Base-by-base conservation (phyloP, 2,113 vertebrate species). In the Gymnogyps californianus region DNA sequence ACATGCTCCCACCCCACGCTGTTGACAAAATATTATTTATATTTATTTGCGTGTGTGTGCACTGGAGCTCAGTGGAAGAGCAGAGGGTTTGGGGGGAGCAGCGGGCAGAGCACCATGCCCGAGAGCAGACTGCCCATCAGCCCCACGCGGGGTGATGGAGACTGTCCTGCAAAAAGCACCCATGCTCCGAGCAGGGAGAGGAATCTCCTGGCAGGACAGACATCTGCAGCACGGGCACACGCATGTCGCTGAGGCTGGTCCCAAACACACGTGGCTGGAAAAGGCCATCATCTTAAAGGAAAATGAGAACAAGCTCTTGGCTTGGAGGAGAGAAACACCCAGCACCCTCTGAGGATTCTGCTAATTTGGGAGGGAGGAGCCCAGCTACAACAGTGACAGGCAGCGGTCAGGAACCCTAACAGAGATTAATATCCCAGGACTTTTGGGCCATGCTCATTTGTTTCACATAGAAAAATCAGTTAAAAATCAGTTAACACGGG, bases 201-300 rank as follows among this genome's bases (percentile, higher is more conserved):
- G 58, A 31, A 51, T 36, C 31, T 51, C 61, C 44, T 10, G 34
- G 34, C 13, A 36, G 61, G 74, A 83, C 75, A 14, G 26, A 65
- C 1, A 3, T 5, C 65, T 18, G 13, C 36, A 47, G 42, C 52
- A 22, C 4, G 1, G 46, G 25, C 19, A 16, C 0, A 2, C 1
- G 7, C 51, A 28, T 6, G 1, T 18, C 2, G 20, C 87, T 38
- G 80, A 19, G 4, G 59, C 34, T 11, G 18, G 7, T 25, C 40
- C 47, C 32, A 16, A 32, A 16, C 44, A 9, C 31, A 10, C 6
- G 1, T 1, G 25, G 42, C 26, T 47, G 40, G 36, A 46, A 29
- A 14, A 69, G 36, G 62, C 28, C n/a, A 55, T 34, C 47, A 14
- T 25, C 54, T 61, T 9, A 25, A 52, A 74, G 57, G 46, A 61